These are phyloP conservation scores for Syngnathus scovelli DNA, from an alignment of 2,113 vertebrate species.

Conservation along the genomic window DNA sequence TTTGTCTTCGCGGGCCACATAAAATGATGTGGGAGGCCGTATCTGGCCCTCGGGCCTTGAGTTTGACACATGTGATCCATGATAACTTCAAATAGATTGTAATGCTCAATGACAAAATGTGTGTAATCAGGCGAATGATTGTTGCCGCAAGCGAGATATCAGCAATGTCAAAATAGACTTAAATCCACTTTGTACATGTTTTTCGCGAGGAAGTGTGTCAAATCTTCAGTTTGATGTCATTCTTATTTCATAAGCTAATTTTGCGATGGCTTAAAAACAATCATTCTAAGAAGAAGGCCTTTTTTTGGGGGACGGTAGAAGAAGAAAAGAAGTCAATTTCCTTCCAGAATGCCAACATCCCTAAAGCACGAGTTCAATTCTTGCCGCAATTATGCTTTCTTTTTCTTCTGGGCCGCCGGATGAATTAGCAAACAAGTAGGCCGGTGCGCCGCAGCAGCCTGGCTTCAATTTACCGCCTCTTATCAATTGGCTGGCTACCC, in stretches of 20 bases:
- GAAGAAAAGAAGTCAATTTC: background rate
- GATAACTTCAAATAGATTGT: too few relatives aligned
- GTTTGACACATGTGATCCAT: too few relatives aligned
- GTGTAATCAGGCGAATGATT: too few relatives aligned
- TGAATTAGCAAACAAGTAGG: constrained; percentile 33
- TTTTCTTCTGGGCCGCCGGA: constrained; percentile 31
- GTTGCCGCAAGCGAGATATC: too few relatives aligned
- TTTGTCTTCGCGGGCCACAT: too few relatives aligned
- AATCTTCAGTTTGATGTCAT: background rate
- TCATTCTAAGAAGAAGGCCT: background rate
- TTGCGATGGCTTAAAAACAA: background rate
- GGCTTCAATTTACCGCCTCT: constrained; percentile 40
- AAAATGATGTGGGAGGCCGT: too few relatives aligned
- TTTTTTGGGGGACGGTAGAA: background rate
- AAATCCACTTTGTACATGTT: too few relatives aligned
- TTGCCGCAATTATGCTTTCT: constrained; percentile 43
- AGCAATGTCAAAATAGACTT: too few relatives aligned
- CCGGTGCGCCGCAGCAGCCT: constrained; percentile 21
- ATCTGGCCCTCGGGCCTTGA: too few relatives aligned
- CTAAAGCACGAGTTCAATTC: constrained; percentile 5
- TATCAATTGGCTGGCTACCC: constrained; percentile 37
- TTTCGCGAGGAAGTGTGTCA: background rate
- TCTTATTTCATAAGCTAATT: background rate
- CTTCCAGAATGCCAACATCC: constrained; percentile 2
- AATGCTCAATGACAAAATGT: too few relatives aligned